phyloP scores from a whole-genome alignment of 2,113 vertebrate species.

The Rhinoderma darwinii region DNA sequence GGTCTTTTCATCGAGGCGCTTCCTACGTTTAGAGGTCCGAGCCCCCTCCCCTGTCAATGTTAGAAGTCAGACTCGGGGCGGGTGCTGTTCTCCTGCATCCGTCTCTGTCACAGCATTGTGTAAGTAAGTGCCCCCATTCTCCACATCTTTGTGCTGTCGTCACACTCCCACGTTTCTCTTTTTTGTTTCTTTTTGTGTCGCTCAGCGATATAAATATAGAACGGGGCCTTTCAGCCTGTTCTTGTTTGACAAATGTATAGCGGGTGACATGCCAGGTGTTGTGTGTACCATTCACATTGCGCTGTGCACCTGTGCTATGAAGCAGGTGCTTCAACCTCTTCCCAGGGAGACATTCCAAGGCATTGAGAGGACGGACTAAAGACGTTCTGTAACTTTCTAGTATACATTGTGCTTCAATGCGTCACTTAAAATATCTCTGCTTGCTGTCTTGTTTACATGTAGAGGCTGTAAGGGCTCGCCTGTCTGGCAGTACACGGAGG shows the following conservation, averaged over 20 bases:
- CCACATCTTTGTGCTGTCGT: not conserved
- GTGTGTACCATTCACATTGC: not conserved
- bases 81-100: too few relatives aligned
- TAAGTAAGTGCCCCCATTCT: not conserved
- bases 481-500: too few relatives aligned
- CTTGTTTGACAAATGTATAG: not conserved
- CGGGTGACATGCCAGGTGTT: conserved; percentile 27
- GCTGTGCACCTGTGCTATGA: conserved; percentile 14
- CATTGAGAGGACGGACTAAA: not conserved
- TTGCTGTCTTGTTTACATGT: not conserved
- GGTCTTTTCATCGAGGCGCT: too few relatives aligned
- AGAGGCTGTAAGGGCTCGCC: too few relatives aligned
- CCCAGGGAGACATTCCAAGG: not conserved
- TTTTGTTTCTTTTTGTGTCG: not conserved
- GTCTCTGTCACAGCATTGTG: not conserved
- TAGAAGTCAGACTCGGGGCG: too few relatives aligned
- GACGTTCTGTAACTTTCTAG: too few relatives aligned
- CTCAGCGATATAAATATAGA: conserved; percentile 10
- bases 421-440: not conserved
- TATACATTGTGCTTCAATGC: too few relatives aligned
- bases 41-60: too few relatives aligned
- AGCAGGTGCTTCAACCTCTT: conserved; percentile 42
- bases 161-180: not conserved
- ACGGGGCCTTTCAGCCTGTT: conserved; percentile 23
- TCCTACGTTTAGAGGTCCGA: too few relatives aligned